Conservation (phyloP, 2,797 vertebrate genomes). For the Yasuhikotakia modesta region DNA sequence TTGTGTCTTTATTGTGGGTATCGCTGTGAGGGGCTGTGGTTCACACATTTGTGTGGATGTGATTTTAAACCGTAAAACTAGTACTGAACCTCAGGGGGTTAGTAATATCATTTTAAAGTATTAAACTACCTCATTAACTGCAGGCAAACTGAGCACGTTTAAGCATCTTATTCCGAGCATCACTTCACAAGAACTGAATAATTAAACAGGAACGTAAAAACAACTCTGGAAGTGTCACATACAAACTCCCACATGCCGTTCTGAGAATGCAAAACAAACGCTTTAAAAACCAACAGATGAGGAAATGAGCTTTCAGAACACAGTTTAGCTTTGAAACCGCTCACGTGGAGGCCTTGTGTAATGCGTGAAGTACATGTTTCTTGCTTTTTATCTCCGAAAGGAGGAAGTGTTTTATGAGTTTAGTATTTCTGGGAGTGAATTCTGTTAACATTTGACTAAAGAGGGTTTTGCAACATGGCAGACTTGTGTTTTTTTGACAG, state of each 20-base stretch:
- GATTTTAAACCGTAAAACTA: conserved; percentile 49
- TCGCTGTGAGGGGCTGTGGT: conserved; percentile 36
- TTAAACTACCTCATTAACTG: not conserved
- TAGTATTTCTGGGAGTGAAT: conserved; percentile 8
- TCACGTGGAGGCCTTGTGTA: conserved; percentile 22
- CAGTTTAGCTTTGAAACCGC: not conserved
- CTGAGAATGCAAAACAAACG: conserved; percentile 1
- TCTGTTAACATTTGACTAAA: not conserved
- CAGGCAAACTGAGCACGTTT: conserved; percentile 6
- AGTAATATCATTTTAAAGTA: conserved; percentile 25
- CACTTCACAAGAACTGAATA: conserved; percentile 11
- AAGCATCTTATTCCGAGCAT: not conserved
- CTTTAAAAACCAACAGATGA: conserved; percentile 12
- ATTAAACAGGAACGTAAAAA: conserved; percentile 18
- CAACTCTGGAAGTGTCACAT: not conserved
- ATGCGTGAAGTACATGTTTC: not conserved
- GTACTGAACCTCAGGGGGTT: conserved; percentile 21
- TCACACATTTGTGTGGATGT: conserved; percentile 43
- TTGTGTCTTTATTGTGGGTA: conserved; percentile 56
- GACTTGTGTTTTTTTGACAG: not conserved
- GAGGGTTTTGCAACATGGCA: conserved; percentile 1
- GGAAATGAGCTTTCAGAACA: conserved; percentile 17
- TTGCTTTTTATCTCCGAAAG: not conserved
- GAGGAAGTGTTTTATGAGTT: not conserved
- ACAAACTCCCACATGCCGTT: conserved; percentile 8